A percentile compares a stretch with the other conserved stretches of the same genome.
Evolutionary conservation across 2,888 invertebrate species (phyloP).

Genomic region (Nymphalis urticae): DNA sequence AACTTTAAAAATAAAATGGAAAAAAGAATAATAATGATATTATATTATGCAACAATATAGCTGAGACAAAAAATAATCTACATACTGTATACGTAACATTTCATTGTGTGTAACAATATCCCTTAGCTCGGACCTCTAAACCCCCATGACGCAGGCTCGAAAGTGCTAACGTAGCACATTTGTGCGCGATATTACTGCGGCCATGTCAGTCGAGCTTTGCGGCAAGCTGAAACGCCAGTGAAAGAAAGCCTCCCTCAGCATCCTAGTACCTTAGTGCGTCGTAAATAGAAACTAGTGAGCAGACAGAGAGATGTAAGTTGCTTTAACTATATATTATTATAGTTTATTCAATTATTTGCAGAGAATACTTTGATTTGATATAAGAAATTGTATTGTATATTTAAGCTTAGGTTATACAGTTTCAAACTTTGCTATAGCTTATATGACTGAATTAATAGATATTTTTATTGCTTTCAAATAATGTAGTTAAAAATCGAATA

Average conservation of each 20-base stretch:
- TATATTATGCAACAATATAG: no score
- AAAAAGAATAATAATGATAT: no score
- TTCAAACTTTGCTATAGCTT: no score
- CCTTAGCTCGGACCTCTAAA: constrained; percentile 29
- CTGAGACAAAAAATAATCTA: neutral
- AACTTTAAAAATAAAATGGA: no score
- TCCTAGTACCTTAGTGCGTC: constrained; percentile 19
- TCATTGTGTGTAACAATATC: constrained; percentile 5
- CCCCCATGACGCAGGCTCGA: constrained; percentile 44
- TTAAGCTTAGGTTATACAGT: neutral
- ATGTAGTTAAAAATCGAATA: no score
- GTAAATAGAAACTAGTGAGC: constrained; percentile 13
- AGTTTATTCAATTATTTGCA: constrained; percentile 2
- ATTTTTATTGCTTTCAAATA: no score
- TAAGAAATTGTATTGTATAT: neutral
- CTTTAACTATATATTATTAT: constrained; percentile 5
- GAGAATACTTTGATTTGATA: neutral
- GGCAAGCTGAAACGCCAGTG: constrained; percentile 61
- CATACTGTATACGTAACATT: constrained; percentile 1
- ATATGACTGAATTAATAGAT: no score
- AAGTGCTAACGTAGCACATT: constrained; percentile 47
- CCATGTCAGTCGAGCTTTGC: constrained; percentile 69
- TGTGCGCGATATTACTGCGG: constrained; percentile 72
- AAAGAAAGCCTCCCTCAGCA: constrained; percentile 36
- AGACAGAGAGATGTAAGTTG: constrained; percentile 39